A percentile compares a stretch with the other conserved stretches of the same genome.
phyloP scores from a whole-genome alignment of 2,888 invertebrate genomes.

The Psylliodes chrysocephalus region DNA sequence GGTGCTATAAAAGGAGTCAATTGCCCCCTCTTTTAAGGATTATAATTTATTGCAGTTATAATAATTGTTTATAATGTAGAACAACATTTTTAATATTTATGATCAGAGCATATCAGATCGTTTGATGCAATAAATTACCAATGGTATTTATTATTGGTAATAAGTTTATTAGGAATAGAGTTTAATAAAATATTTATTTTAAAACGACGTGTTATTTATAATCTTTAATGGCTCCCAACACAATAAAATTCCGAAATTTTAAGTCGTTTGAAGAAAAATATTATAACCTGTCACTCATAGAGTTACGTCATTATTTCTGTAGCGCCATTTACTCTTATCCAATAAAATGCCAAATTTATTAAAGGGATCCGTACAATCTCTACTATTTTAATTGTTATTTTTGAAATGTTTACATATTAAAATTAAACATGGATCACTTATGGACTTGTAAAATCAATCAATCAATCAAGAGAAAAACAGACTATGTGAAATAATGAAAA shows the following conservation, averaged over 20 bases:
- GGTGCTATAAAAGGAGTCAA: too few species aligned
- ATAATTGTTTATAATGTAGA: not conserved
- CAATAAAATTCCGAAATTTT: conserved; percentile 3
- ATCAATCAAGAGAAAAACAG: too few species aligned
- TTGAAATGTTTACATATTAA: too few species aligned
- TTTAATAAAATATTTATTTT: conserved; percentile 26
- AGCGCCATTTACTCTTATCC: not conserved
- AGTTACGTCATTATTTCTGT: conserved; percentile 1
- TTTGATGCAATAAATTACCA: conserved; percentile 8
- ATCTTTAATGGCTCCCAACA: conserved; percentile 6
- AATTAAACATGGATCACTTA: too few species aligned
- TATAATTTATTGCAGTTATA: not conserved
- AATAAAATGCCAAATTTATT: too few species aligned
- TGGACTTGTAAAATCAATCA: too few species aligned
- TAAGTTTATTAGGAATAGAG: conserved; percentile 2
- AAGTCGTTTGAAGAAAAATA: not conserved
- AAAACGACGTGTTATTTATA: conserved; percentile 9
- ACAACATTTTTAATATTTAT: not conserved
- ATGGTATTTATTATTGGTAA: not conserved
- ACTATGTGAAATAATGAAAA: too few species aligned
- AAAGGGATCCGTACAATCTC: too few species aligned
- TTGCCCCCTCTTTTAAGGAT: too few species aligned
- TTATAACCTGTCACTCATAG: conserved; percentile 19
- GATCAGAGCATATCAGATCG: not conserved
- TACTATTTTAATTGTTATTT: too few species aligned